phyloP scores from a whole-genome alignment of 2,797 vertebrate species.

The Spinus olivaceus region DNA sequence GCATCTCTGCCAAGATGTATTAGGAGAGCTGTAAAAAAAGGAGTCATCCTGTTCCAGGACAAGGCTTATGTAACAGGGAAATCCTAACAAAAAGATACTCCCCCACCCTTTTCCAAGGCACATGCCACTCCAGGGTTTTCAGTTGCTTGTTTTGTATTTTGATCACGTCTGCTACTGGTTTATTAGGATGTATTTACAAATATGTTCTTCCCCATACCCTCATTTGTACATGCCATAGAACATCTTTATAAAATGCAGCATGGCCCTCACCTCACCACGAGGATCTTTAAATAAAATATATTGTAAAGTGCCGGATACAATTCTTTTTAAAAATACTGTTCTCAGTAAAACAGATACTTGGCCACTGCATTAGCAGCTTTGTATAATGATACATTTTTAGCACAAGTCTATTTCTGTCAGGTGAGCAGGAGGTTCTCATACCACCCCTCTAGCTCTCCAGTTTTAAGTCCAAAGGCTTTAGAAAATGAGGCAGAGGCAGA shows the following conservation, averaged over 20 bases:
- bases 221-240: background rate
- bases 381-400: background rate
- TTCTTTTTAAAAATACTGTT: slow-evolving; percentile 51
- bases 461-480: slow-evolving; percentile 84
- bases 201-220: background rate
- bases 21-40: slow-evolving; percentile 59
- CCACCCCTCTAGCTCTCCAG: slow-evolving; percentile 64
- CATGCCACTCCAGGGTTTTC: background rate
- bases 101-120: background rate
- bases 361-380: slow-evolving; percentile 12
- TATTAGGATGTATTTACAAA: slow-evolving; percentile 50
- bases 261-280: background rate
- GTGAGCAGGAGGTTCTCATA: background rate
- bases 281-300: slow-evolving; percentile 62
- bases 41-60: slow-evolving; percentile 60
- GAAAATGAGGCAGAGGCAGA: slow-evolving; percentile 84
- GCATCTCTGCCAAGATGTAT: slow-evolving; percentile 45
- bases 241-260: slow-evolving; percentile 5
- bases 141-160: background rate
- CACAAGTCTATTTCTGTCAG: slow-evolving; percentile 34
- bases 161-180: slow-evolving; percentile 31
- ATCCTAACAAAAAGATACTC: slow-evolving; percentile 37
- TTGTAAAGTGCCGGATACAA: slow-evolving; percentile 66
- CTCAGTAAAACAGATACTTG: slow-evolving; percentile 32
- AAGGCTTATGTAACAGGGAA: slow-evolving; percentile 54